Percentiles rank a stretch among this genome's conserved stretches.
These are phyloP conservation scores for Pomatorhinus ruficollis DNA, from an alignment of 2,113 vertebrate species.

Conservation along the genomic window DNA sequence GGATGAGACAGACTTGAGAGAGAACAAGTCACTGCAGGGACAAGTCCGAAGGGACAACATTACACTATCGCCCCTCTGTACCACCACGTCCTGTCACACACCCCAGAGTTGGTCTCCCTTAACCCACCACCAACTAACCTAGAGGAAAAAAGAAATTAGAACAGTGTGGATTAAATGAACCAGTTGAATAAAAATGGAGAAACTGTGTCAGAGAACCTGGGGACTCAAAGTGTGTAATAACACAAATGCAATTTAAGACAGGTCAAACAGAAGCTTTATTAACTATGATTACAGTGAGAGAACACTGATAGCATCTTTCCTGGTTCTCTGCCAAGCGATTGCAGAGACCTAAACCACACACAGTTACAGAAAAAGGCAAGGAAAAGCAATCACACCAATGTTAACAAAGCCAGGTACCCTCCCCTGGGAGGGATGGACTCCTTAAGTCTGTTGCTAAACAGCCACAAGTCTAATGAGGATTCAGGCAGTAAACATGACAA, in stretches of 20 bases:
- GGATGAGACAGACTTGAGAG: not conserved
- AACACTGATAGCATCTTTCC: not conserved
- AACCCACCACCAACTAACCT: not conserved
- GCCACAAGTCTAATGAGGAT: not conserved
- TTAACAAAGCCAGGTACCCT: not conserved
- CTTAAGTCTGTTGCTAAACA: not conserved
- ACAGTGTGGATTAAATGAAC: not conserved
- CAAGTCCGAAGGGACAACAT: not conserved
- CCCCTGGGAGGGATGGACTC: not conserved
- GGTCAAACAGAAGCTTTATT: not conserved
- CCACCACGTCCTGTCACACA: fast-evolving
- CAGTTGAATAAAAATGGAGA: not conserved
- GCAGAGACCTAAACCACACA: not conserved
- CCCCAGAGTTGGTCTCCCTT: not conserved
- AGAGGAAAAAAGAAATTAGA: not conserved
- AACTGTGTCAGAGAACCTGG: not conserved
- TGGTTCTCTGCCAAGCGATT: not conserved
- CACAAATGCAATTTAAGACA: not conserved
- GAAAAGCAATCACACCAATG: not conserved
- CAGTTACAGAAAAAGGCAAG: not conserved
- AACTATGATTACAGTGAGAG: not conserved
- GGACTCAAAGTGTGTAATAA: not conserved
- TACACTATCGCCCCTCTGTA: not conserved
- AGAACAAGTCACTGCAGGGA: not conserved
- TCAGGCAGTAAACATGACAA: not conserved